These are phyloP conservation scores for Liposcelis brunnea DNA, from an alignment of 2,888 invertebrate species.

Conservation along the genomic window DNA sequence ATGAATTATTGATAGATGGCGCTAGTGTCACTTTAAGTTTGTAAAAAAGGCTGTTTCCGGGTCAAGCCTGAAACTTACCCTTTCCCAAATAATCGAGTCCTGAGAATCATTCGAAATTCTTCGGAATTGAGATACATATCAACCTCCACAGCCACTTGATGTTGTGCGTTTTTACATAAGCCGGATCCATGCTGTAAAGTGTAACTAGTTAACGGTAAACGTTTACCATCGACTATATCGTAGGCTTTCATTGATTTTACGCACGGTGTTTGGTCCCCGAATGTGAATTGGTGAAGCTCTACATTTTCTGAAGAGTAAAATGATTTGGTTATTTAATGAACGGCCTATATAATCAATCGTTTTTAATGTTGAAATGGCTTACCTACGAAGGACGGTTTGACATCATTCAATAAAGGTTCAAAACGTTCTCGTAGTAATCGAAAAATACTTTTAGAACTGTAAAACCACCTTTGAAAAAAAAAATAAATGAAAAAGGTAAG, in stretches of 20 bases:
- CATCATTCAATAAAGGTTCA: conserved; percentile 30
- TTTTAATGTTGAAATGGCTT: conserved; percentile 16
- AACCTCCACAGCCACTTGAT: conserved; percentile 30
- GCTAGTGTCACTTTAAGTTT: too few relatives aligned
- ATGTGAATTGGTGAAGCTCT: conserved; percentile 28
- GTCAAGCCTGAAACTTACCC: conserved; percentile 21
- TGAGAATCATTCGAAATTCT: conserved; percentile 33
- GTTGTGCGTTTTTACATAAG: conserved; percentile 14
- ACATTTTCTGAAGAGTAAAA: conserved; percentile 25
- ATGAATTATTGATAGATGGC: too few relatives aligned
- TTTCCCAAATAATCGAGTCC: conserved; percentile 28
- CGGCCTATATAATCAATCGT: too few relatives aligned
- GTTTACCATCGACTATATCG: conserved; percentile 5
- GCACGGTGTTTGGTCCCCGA: conserved; percentile 27
- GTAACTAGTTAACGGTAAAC: neutral
- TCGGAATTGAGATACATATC: conserved; percentile 30
- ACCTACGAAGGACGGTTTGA: conserved; percentile 33
- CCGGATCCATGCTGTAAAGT: conserved; percentile 16
- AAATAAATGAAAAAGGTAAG: conserved; percentile 8
- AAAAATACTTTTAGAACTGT: conserved; percentile 28
- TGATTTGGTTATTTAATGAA: too few relatives aligned
- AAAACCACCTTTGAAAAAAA: conserved; percentile 26
- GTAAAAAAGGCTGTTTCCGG: too few relatives aligned
- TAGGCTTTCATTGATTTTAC: conserved; percentile 24
- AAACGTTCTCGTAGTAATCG: conserved; percentile 30